phyloP scores from a whole-genome alignment of 2,797 vertebrate species.

The Molossus molossus region DNA sequence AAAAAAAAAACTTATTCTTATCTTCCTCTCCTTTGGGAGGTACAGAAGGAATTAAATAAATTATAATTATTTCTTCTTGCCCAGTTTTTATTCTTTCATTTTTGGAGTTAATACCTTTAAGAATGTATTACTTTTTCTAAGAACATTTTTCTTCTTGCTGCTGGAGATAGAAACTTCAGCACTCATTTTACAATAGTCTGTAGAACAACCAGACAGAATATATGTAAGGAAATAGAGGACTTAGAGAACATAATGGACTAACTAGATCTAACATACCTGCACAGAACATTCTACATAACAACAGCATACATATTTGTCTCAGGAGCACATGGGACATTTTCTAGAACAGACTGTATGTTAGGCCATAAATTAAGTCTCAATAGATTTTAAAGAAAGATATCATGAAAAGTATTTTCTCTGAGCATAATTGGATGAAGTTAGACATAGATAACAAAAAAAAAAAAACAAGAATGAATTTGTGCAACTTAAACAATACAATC shows the following conservation, averaged over 20 bases:
- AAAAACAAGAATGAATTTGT: background rate
- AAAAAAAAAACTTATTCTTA: background rate
- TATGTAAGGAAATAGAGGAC: background rate
- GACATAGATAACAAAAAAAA: background rate
- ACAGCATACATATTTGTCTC: background rate
- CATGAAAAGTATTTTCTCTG: background rate
- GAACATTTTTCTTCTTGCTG: background rate
- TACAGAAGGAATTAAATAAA: conserved; percentile 41
- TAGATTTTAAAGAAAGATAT: conserved; percentile 22
- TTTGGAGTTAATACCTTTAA: conserved; percentile 45
- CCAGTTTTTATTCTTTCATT: conserved; percentile 57
- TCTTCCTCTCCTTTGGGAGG: background rate
- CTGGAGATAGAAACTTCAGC: background rate
- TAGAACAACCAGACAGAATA: background rate
- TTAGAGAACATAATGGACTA: background rate
- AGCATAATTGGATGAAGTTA: background rate
- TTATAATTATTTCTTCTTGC: background rate
- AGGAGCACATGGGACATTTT: background rate
- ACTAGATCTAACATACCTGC: background rate
- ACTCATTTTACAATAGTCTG: background rate
- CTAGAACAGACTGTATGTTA: background rate
- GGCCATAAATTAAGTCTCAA: background rate
- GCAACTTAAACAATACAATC: background rate
- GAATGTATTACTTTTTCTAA: conserved; percentile 54
- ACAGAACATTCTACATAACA: background rate